A percentile compares a stretch with the other conserved stretches of the same genome.
Conservation (phyloP, 2,113 vertebrate species). For the Phainopepla nitens region DNA sequence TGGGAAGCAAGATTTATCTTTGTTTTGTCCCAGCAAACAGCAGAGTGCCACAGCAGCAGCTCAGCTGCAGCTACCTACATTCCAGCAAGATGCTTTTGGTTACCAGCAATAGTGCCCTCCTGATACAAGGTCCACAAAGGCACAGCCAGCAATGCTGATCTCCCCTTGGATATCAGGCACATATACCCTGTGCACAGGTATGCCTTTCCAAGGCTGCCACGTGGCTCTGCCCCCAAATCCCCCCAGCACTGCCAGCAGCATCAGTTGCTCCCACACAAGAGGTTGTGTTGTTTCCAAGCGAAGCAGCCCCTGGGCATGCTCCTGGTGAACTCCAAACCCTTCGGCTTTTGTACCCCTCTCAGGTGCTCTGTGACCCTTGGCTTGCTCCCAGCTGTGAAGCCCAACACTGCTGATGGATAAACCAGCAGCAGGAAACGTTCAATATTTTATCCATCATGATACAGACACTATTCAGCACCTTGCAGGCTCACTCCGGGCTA, state of each 20-base stretch:
- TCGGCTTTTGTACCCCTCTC: accelerated
- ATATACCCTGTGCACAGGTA: accelerated
- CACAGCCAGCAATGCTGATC: accelerated
- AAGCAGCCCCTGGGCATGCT: background rate
- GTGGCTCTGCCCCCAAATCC: background rate
- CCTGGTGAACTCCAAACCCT: background rate
- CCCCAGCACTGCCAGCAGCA: background rate
- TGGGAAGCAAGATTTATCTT: background rate
- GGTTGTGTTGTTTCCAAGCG: background rate
- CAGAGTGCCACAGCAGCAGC: background rate
- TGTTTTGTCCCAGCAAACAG: background rate
- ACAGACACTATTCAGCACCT: accelerated
- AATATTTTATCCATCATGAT: background rate
- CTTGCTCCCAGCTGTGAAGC: background rate
- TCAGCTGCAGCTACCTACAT: background rate
- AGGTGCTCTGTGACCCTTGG: background rate
- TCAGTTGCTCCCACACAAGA: background rate
- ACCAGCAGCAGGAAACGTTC: background rate
- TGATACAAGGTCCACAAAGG: background rate
- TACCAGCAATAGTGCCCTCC: background rate
- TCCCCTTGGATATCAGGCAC: background rate
- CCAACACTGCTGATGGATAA: background rate
- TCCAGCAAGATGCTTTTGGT: background rate
- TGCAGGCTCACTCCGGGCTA: background rate
- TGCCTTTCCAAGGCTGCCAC: background rate